Conservation (phyloP, 2,888 invertebrate genomes). For the Spicauda simplicius region DNA sequence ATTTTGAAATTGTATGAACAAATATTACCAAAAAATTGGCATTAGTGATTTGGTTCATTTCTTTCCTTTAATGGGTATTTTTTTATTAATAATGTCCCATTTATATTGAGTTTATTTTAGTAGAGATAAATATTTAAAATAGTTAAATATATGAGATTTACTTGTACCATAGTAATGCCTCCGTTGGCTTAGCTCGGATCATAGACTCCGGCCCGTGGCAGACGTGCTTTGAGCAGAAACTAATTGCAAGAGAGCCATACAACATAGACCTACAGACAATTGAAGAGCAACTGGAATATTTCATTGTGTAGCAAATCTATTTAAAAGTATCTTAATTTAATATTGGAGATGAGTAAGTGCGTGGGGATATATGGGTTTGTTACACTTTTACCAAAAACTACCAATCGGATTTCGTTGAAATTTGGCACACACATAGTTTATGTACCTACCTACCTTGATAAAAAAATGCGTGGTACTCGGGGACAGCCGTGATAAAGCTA, state of each 20-base stretch:
- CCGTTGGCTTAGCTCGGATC: conserved; percentile 72
- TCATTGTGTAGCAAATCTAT: no score
- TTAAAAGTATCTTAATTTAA: no score
- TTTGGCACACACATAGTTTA: no score
- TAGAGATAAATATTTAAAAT: conserved; percentile 46
- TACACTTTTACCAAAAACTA: no score
- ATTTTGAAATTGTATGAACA: conserved; percentile 17
- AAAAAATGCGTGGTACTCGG: no score
- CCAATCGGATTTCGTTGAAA: no score
- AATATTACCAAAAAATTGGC: conserved; percentile 1
- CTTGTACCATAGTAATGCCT: conserved; percentile 66
- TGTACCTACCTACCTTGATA: no score
- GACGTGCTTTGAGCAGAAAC: conserved; percentile 82
- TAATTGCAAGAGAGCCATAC: conserved; percentile 78
- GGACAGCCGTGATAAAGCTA: no score
- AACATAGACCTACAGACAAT: conserved; percentile 52
- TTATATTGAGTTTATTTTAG: not conserved
- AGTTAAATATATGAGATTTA: conserved; percentile 56
- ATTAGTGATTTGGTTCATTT: conserved; percentile 1
- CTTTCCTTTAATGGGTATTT: conserved; percentile 9
- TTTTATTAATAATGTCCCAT: not conserved
- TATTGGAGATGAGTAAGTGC: no score
- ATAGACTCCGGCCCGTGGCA: conserved; percentile 74
- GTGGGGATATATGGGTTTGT: no score
- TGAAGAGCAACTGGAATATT: conserved; percentile 39